Percentiles rank a stretch among this genome's conserved stretches.
phyloP scores from a whole-genome alignment of 1,140 invertebrate genomes.

The Acyrthosiphon pisum region DNA sequence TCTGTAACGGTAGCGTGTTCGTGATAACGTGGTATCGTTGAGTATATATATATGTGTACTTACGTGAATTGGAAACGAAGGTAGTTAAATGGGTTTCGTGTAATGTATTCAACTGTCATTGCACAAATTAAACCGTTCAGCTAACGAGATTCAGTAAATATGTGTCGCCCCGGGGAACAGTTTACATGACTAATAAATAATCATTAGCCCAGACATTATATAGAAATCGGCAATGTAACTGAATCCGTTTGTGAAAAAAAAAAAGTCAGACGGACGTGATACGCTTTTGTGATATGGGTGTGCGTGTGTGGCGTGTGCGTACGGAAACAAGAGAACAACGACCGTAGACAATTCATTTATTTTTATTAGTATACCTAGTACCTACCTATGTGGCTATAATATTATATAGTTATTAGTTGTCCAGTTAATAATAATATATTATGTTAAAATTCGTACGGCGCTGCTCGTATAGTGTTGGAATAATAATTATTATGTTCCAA shows the following conservation, averaged over 20 bases:
- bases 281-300: constrained; percentile 1
- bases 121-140: constrained; percentile 44
- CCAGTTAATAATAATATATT: not conserved
- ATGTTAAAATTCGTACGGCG: not conserved
- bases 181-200: constrained; percentile 54
- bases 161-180: constrained; percentile 40
- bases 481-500: too few relatives aligned
- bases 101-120: constrained; percentile 50
- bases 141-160: constrained; percentile 54
- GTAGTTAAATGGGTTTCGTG: constrained; percentile 41
- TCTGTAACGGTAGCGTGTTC: constrained; percentile 22
- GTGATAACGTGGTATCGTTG: not conserved
- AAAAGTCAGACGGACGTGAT: constrained; percentile 36
- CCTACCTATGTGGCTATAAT: not conserved
- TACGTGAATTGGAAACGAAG: constrained; percentile 49
- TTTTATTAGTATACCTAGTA: not conserved
- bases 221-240: constrained; percentile 52
- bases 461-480: too few relatives aligned
- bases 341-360: constrained; percentile 27
- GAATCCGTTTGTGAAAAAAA: constrained; percentile 13
- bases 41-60: not conserved
- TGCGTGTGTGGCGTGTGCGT: not conserved
- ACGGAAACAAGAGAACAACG: not conserved
- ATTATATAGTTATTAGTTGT: not conserved
- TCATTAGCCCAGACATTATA: constrained; percentile 40